These are phyloP conservation scores for Bovichtus variegatus DNA, from an alignment of 2,797 vertebrate species.

Conservation along the genomic window DNA sequence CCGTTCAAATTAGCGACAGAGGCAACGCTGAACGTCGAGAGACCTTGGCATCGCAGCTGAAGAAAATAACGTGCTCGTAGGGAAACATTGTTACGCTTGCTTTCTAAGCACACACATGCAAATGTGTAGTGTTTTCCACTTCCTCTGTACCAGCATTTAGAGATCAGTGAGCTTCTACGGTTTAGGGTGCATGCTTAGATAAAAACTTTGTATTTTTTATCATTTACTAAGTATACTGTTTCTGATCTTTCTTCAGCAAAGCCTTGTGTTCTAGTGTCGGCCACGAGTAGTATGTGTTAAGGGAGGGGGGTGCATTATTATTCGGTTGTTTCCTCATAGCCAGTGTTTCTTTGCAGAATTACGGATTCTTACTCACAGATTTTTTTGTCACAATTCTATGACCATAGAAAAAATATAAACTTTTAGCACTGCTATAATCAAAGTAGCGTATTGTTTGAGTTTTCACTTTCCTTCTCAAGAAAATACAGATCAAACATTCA, in stretches of 20 bases:
- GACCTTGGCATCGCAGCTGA: constrained; percentile 61
- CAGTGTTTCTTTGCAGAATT: not conserved
- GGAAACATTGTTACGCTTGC: constrained; percentile 38
- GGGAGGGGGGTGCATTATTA: not conserved
- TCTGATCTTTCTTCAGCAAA: not conserved
- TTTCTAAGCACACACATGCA: constrained; percentile 42
- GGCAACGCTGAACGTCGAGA: constrained; percentile 45
- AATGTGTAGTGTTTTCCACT: constrained; percentile 16
- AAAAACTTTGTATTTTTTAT: constrained; percentile 14
- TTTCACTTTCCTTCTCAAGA: constrained; percentile 9
- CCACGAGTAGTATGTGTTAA: not conserved
- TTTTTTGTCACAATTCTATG: not conserved
- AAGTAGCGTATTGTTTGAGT: constrained; percentile 1
- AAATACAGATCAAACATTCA: constrained; percentile 10
- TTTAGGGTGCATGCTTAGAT: constrained; percentile 8
- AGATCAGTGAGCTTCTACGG: constrained; percentile 13
- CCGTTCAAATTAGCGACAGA: constrained; percentile 63
- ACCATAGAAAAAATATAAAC: not conserved
- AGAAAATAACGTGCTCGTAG: constrained; percentile 37
- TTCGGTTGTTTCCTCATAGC: not conserved
- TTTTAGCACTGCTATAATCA: not conserved
- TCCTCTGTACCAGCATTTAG: constrained; percentile 29
- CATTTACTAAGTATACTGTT: not conserved
- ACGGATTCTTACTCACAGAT: not conserved
- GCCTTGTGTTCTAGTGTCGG: not conserved